These are phyloP conservation scores for Chloroceryle inda DNA, from an alignment of 2,797 vertebrate species.

Conservation along the genomic window DNA sequence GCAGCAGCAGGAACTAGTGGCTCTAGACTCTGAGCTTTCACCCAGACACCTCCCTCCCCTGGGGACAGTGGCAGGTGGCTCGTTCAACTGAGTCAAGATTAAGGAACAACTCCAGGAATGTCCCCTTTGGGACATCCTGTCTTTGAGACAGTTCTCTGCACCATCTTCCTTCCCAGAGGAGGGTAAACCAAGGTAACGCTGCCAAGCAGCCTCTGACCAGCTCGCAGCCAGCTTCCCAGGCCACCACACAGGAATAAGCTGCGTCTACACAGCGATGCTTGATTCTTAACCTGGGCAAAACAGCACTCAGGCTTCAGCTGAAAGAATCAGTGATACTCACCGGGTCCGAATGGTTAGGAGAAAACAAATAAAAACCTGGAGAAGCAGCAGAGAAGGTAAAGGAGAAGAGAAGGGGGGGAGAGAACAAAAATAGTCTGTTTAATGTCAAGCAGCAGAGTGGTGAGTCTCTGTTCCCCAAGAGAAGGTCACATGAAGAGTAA, in stretches of 20 bases:
- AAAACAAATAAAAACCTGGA: slow-evolving; percentile 96
- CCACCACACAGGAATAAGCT: not conserved
- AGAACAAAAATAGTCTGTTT: not conserved
- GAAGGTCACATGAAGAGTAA: not conserved
- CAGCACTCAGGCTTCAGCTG: not conserved
- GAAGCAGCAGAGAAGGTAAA: not conserved
- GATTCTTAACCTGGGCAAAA: not conserved
- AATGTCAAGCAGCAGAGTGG: not conserved
- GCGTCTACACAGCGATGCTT: accelerated
- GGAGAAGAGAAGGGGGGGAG: not conserved
- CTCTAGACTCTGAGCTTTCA: not conserved
- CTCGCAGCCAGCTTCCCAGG: not conserved
- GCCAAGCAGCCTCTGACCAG: not conserved
- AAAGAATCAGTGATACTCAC: slow-evolving; percentile 80
- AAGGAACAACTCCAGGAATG: not conserved
- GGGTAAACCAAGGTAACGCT: not conserved
- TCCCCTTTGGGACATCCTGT: not conserved
- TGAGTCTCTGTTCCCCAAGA: not conserved
- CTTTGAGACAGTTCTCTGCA: not conserved
- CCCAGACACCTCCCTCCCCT: not conserved
- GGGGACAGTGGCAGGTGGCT: not conserved
- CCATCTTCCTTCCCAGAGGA: not conserved
- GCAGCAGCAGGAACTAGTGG: not conserved
- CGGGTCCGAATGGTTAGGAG: slow-evolving; percentile 90
- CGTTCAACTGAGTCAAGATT: not conserved